These are phyloP conservation scores for Hycleus phaleratus DNA, from an alignment of 1,140 invertebrate genomes.

Conservation along the genomic window DNA sequence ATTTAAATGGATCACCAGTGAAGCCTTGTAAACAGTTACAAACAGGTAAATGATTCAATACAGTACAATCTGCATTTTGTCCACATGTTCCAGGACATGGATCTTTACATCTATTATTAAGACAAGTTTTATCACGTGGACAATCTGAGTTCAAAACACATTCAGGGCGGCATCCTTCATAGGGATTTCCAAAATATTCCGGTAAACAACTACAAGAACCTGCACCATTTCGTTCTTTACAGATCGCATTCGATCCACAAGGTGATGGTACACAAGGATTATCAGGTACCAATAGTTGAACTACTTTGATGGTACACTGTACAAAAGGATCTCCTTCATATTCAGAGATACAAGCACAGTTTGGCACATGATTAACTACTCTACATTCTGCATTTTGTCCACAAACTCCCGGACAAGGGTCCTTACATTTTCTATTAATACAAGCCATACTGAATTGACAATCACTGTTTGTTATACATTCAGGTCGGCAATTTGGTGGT, in stretches of 20 bases:
- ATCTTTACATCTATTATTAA: constrained; percentile 60
- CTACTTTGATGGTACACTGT: constrained; percentile 46
- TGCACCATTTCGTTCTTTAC: constrained; percentile 56
- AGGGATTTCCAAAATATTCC: constrained; percentile 63
- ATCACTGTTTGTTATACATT: constrained; percentile 55
- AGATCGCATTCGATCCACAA: constrained; percentile 69
- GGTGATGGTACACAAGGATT: constrained; percentile 24
- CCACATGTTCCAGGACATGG: constrained; percentile 65
- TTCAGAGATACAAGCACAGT: constrained; percentile 49
- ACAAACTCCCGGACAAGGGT: constrained; percentile 56
- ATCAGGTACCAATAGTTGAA: constrained; percentile 32
- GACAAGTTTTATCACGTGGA: constrained; percentile 55
- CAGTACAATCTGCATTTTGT: constrained; percentile 59
- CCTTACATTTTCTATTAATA: constrained; percentile 54
- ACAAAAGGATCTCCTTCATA: constrained; percentile 53
- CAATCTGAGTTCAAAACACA: constrained; percentile 63
- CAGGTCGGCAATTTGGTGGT: constrained; percentile 54
- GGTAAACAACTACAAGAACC: constrained; percentile 66
- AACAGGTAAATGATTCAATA: constrained; percentile 61
- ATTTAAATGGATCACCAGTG: constrained; percentile 62
- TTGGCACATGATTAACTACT: constrained; percentile 54
- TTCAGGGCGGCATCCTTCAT: constrained; percentile 60
- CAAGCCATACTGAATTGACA: constrained; percentile 51
- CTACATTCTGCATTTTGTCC: constrained; percentile 54
- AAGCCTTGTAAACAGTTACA: constrained; percentile 60